Base-by-base conservation (phyloP, 2,113 vertebrate species). In the Salvelinus namaycush region DNA sequence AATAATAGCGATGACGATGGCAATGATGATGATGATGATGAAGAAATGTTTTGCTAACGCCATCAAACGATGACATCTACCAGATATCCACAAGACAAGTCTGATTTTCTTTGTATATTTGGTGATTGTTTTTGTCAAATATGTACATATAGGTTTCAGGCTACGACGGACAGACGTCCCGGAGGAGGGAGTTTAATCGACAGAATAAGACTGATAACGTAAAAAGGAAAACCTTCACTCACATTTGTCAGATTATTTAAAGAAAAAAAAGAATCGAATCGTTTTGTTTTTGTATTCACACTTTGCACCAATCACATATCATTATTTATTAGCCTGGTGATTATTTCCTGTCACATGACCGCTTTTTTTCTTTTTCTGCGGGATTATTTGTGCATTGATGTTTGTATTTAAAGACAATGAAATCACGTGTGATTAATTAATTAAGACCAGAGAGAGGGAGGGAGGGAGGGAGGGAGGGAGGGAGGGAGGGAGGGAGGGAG, bases 71-170 rank as follows among this genome's bases (percentile, higher is more conserved):
- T 87, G 34, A 34, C 6, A 34, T 34, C 34, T 34, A 34, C 31
- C 31, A 34, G 31, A 34, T 34, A 88, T 93, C 93, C 93, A 94
- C 95, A 92, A 94, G 93, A 93, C 93, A 90, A 92, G 93, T 92
- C 93, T 94, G 93, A 94, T 94, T 96, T 97, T 93, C 94, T 97
- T 96, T 97, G 95, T 97, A 97, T 95, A 96, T 97, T 97, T 95
- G 95, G 96, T 98, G 96, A 96, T 94, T 93, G 96, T 97, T 95
- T 95, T 95, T 93, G 97, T 98, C 97, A 97, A 97, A 98, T 97
- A 95, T 98, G 97, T 98, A 98, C 95, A 98, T 97, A 97, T 91
- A 95, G 95, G 95, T 97, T 51, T 96, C 96, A 94, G 94, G 87
- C 95, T 95, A 93, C 27, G 27, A 29, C 27, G 27, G 27, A 29